phyloP scores from a whole-genome alignment of 2,888 invertebrate species.

The Scaptomyza cyrtandrae region DNA sequence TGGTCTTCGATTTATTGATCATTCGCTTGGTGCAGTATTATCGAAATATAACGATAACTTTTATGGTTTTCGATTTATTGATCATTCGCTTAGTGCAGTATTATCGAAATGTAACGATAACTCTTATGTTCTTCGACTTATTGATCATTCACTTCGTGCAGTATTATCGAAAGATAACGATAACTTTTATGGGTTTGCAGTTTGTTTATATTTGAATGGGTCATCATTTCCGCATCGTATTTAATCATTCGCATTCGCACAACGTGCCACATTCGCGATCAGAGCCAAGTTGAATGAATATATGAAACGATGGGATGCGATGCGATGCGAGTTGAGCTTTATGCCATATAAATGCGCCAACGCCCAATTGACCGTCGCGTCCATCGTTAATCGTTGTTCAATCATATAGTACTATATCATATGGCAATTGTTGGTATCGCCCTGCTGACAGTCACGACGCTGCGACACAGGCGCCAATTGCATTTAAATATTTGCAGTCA shows the following conservation, averaged over 20 bases:
- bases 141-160: not conserved
- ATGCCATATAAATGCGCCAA: conserved; percentile 39
- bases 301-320: too few species aligned
- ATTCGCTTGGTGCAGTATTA: too few species aligned
- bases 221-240: conserved; percentile 42
- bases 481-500: conserved; percentile 33
- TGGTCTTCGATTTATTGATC: too few species aligned
- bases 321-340: conserved; percentile 2
- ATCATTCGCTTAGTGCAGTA: not conserved
- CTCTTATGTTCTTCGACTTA: not conserved
- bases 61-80: not conserved
- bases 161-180: not conserved
- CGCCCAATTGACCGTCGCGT: conserved; percentile 36
- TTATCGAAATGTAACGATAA: too few species aligned
- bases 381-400: conserved; percentile 46
- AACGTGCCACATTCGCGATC: conserved; percentile 13
- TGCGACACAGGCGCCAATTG: conserved; percentile 38
- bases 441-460: conserved; percentile 16
- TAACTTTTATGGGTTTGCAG: conserved; percentile 5
- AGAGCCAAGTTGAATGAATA: not conserved
- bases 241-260: conserved; percentile 42
- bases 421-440: conserved; percentile 58
- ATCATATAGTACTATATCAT: conserved; percentile 49
- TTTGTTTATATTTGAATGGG: conserved; percentile 3
- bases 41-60: too few species aligned